Evolutionary conservation across 2,888 invertebrate species (phyloP).

Genomic region (Oscheius myriophilus): DNA sequence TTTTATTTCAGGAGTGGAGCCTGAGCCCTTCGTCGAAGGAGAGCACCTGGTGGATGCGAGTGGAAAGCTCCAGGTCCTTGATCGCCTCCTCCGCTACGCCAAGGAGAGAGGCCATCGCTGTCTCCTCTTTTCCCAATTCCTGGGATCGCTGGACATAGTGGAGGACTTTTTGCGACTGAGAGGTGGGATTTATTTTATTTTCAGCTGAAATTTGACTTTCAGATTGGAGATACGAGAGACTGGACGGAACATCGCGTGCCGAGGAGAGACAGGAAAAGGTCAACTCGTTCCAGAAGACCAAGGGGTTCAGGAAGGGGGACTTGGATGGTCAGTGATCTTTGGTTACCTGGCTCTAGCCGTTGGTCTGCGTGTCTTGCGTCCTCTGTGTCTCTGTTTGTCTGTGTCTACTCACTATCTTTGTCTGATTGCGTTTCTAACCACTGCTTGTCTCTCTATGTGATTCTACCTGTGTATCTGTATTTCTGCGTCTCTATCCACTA

Average conservation of each 20-base stretch:
- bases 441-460: no score
- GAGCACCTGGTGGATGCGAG: conserved; percentile 73
- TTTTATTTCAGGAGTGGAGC: conserved; percentile 71
- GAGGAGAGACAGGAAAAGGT: conserved; percentile 73
- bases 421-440: no score
- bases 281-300: conserved; percentile 70
- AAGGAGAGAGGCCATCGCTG: conserved; percentile 71
- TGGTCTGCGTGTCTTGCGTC: no score
- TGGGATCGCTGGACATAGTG: conserved; percentile 72
- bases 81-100: conserved; percentile 70
- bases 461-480: no score
- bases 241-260: conserved; percentile 73
- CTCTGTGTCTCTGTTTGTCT: no score
- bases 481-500: no score
- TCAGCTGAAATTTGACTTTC: neutral
- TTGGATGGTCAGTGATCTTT: no score
- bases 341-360: no score
- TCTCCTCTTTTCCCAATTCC: conserved; percentile 73
- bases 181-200: conserved; percentile 33
- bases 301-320: neutral
- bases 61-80: conserved; percentile 72
- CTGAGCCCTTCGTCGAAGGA: conserved; percentile 73
- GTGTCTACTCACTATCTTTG: no score
- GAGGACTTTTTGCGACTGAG: conserved; percentile 72
- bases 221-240: conserved; percentile 72